phyloP scores from a whole-genome alignment of 2,113 vertebrate species.

The Brachionichthys hirsutus region DNA sequence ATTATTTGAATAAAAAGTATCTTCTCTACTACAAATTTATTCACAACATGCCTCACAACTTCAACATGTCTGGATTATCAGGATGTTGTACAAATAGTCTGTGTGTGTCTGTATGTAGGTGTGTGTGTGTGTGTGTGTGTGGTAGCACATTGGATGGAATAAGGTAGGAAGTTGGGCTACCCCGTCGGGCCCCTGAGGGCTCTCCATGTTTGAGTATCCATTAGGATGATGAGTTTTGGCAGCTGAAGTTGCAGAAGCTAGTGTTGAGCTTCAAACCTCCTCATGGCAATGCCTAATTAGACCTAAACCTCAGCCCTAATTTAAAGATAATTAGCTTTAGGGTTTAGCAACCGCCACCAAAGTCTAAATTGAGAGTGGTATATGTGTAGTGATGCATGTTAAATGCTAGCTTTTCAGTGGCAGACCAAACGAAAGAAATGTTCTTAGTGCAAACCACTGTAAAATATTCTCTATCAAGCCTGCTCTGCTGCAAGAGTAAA shows the following conservation, averaged over 20 bases:
- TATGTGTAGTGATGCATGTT: conserved; percentile 44
- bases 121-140: too few species aligned
- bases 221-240: conserved; percentile 81
- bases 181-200: conserved; percentile 67
- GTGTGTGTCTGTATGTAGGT: too few species aligned
- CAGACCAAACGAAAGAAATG: conserved; percentile 16
- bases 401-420: conserved; percentile 40
- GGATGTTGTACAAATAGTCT: conserved; percentile 8
- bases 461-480: conserved; percentile 9
- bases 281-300: conserved; percentile 75
- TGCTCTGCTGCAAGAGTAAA: neutral
- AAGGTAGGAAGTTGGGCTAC: conserved; percentile 48
- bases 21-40: conserved; percentile 12
- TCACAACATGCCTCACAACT: conserved; percentile 31
- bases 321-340: conserved; percentile 72
- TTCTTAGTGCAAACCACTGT: neutral
- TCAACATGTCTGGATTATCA: conserved; percentile 34
- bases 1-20: conserved; percentile 27
- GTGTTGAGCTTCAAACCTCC: conserved; percentile 65
- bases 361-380: conserved; percentile 30
- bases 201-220: conserved; percentile 70
- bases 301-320: conserved; percentile 73
- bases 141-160: too few species aligned
- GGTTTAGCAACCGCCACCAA: conserved; percentile 49
- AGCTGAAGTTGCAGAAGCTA: conserved; percentile 70